phyloP scores from a whole-genome alignment of 2,888 invertebrate genomes.

The Onchidella celtica region DNA sequence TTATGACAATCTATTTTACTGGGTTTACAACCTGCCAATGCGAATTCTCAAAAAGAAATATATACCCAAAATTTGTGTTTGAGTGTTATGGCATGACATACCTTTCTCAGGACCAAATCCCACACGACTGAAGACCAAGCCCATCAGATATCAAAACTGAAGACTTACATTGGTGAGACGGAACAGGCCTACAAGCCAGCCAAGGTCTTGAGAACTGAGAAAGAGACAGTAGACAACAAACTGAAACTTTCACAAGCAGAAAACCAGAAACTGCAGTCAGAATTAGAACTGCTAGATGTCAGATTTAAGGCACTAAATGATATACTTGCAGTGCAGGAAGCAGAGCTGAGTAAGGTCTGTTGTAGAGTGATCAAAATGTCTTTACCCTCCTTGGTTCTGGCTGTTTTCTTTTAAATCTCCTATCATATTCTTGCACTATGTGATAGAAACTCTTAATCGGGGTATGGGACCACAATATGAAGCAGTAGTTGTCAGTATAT shows the following conservation, averaged over 20 bases:
- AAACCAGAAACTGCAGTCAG: slow-evolving; percentile 65
- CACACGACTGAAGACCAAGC: slow-evolving; percentile 57
- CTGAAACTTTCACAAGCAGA: slow-evolving; percentile 65
- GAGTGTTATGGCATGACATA: too few relatives aligned
- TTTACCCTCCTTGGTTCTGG: too few relatives aligned
- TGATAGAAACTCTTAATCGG: too few relatives aligned
- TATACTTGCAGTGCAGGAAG: slow-evolving; percentile 71
- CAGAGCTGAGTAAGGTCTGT: slow-evolving; percentile 67
- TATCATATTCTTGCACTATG: too few relatives aligned
- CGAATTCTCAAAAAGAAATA: too few relatives aligned
- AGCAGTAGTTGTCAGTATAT: too few relatives aligned
- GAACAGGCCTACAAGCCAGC: slow-evolving; percentile 66
- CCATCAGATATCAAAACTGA: slow-evolving; percentile 65
- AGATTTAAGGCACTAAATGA: slow-evolving; percentile 70
- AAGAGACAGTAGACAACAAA: slow-evolving; percentile 65
- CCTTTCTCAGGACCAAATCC: slow-evolving; percentile 58
- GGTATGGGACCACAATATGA: too few relatives aligned
- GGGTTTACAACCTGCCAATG: too few relatives aligned
- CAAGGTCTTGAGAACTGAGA: slow-evolving; percentile 67
- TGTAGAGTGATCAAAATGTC: too few relatives aligned
- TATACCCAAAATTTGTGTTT: too few relatives aligned
- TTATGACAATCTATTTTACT: too few relatives aligned
- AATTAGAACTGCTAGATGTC: slow-evolving; percentile 67
- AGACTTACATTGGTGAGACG: slow-evolving; percentile 72
- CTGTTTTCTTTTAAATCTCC: too few relatives aligned